Conservation (phyloP, 2,797 vertebrate species). For the Neosilurus mollespiculum region DNA sequence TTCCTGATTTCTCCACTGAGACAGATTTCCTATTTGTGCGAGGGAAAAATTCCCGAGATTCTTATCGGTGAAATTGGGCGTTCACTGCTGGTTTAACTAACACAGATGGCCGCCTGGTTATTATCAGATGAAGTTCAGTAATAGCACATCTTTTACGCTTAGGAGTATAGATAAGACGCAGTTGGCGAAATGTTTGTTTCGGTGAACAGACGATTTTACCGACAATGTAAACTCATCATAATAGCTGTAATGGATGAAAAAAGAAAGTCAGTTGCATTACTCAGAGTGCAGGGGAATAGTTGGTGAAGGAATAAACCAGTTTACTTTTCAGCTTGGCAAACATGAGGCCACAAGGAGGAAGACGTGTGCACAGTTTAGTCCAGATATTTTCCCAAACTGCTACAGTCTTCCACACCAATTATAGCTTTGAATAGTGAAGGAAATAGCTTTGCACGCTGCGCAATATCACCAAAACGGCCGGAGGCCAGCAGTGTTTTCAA, state of each 20-base stretch:
- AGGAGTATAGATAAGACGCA: slow-evolving; percentile 67
- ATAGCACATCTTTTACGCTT: slow-evolving; percentile 57
- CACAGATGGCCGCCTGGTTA: slow-evolving; percentile 54
- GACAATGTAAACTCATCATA: slow-evolving; percentile 74
- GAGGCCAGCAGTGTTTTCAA: slow-evolving; percentile 63
- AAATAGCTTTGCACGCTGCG: slow-evolving; percentile 86
- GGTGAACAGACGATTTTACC: slow-evolving; percentile 71
- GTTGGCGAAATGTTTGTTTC: slow-evolving; percentile 77
- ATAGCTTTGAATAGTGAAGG: slow-evolving; percentile 81
- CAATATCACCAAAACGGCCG: slow-evolving; percentile 82
- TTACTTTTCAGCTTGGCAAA: slow-evolving; percentile 65
- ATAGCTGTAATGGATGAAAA: slow-evolving; percentile 74
- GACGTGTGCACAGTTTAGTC: slow-evolving; percentile 74
- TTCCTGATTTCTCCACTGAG: slow-evolving; percentile 56
- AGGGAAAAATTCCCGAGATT: slow-evolving; percentile 72
- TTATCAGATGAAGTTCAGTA: slow-evolving; percentile 63
- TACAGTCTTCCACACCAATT: slow-evolving; percentile 84
- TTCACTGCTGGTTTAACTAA: slow-evolving; percentile 57
- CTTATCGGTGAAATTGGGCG: slow-evolving; percentile 68
- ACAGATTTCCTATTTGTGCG: slow-evolving; percentile 54
- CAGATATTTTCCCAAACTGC: slow-evolving; percentile 82
- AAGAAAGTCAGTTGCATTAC: slow-evolving; percentile 72
- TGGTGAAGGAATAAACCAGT: slow-evolving; percentile 57
- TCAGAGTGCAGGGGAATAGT: slow-evolving; percentile 71
- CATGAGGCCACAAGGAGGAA: slow-evolving; percentile 67